A percentile compares a stretch with the other conserved stretches of the same genome.
Conservation (phyloP, 1,140 invertebrate genomes). For the Drosophila ambigua region DNA sequence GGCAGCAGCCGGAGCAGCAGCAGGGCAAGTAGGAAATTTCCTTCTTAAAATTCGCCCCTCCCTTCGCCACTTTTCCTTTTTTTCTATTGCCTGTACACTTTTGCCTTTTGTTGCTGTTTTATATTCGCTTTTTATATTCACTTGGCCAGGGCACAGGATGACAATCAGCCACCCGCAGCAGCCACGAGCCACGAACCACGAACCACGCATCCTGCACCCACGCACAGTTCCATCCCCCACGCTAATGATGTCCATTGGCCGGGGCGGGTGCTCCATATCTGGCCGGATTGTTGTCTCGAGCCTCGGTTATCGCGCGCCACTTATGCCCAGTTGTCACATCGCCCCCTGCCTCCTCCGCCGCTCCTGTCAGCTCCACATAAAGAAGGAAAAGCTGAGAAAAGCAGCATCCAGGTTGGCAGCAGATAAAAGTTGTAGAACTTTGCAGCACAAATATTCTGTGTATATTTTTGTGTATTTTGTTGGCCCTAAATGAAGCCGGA, state of each 20-base stretch:
- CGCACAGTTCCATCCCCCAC: slow-evolving; percentile 7
- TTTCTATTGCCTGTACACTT: background rate
- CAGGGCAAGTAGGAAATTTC: slow-evolving; percentile 29
- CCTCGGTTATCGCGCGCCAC: slow-evolving; percentile 2
- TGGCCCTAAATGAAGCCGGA: too few species aligned
- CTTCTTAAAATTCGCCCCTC: background rate
- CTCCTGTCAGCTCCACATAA: background rate
- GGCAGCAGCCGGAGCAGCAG: background rate
- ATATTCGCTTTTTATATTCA: slow-evolving; percentile 29
- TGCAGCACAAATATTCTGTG: too few species aligned
- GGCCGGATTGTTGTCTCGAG: slow-evolving; percentile 6
- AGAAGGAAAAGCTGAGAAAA: background rate
- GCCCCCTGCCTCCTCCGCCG: background rate
- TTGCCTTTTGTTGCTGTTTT: slow-evolving; percentile 46
- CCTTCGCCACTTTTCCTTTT: slow-evolving; percentile 1
- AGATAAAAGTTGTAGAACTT: too few species aligned
- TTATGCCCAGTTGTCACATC: slow-evolving; percentile 3
- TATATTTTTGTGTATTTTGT: too few species aligned
- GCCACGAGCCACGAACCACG: too few species aligned
- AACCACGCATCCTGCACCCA: background rate
- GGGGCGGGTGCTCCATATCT: slow-evolving; percentile 3
- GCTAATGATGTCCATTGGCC: slow-evolving; percentile 20
- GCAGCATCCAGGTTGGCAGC: too few species aligned
- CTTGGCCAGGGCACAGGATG: slow-evolving; percentile 17
- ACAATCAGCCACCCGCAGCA: slow-evolving; percentile 23